Base-by-base conservation (phyloP, 2,113 vertebrate genomes). In the Cryptotis parvus region DNA sequence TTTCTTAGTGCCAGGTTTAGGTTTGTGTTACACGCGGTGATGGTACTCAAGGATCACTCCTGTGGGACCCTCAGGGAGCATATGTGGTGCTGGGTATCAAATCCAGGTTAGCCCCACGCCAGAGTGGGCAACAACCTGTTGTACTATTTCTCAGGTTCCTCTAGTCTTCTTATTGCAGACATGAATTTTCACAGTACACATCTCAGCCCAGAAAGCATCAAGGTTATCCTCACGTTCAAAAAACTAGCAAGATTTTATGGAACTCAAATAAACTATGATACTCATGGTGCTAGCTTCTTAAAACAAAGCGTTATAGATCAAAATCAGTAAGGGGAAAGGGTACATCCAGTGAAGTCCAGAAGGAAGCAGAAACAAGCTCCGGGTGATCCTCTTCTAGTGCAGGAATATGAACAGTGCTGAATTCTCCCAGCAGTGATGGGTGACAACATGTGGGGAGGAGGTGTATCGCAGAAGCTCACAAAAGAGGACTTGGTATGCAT, bases 181-280 rank as follows among this genome's bases (percentile, higher is more conserved):
- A 0, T 4, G 33, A 43, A 49, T 31, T 87, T 37, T 33, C 16
- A 35, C 35, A 4, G 18, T 9, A 58, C 2, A 20, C 16, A 37
- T 61, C 20, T 39, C 33, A 66, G 35, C 22, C n/a, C 52, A 39
- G 6, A 29, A n/a, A 24, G 33, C 35, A 26, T 61, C 15, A 70
- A 77, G 31, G 29, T 31, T 11, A 87, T 39, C 45, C 4, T 76
- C 69, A 78, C 20, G 18, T 91, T 61, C 37, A 16, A 16, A 92
- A 76, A 22, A 72, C 74, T 87, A 69, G 24, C 63, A 61, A 22
- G 49, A 85, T 39, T 8, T 73, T 8, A 52, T 18, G 79, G 45
- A 88, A 91, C 15, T 90, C 37, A 82, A 49, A 90, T 63, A 91
- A 78, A 24, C 39, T 61, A 27, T 81, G 73, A n/a, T 77, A 70